Base-by-base conservation (phyloP, 1,140 invertebrate species). In the Drosophila pseudoananassae region DNA sequence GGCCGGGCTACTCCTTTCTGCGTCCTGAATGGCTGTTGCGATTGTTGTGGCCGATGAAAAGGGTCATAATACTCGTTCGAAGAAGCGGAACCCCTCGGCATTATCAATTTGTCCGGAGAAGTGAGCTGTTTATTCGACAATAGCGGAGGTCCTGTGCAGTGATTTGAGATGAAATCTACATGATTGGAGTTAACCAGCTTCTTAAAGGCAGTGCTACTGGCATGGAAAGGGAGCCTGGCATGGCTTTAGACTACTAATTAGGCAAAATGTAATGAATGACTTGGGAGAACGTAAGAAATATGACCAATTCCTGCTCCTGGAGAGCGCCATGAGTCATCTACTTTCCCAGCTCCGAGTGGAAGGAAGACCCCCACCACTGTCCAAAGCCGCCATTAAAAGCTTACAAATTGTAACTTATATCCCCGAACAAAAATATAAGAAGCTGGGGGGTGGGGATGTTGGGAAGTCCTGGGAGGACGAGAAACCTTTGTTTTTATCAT, bases 401-500 rank as follows among this genome's bases (percentile, higher is more conserved):
- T 84, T 78, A 68, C 64, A 78, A 85, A 87, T 75, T 85, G 78
- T 87, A 81, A 87, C 82, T 87, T 85, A 78, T 82, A 85, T 66
- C 60, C 57, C 52, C 43, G 45, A 52, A 56, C 27, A 38, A 68
- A 78, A 85, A 75, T 68, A 81, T 57, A 65, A 84, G 68, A 66
- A 51, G 45, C 45, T 31, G 23, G 12, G 23, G 5, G 9, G 14
- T 3, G 8, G n/a, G 5, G 7, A 20, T 3, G 20, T 20, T 20
- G 20, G 20, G 20, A 20, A 20, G 58, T 10, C 23, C 7, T 31
- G 36, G 36, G 54, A 10, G 33, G 36, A 29, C 8, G 15, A 51
- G 60, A 84, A 85, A 81, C 75, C 82, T 82, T 87, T 87, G 82
- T 87, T 87, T 87, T 78, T 78, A 85, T 81, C 65, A 82, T 81